Evolutionary conservation across 2,888 invertebrate species (phyloP).

Genomic region (Busseola fusca): DNA sequence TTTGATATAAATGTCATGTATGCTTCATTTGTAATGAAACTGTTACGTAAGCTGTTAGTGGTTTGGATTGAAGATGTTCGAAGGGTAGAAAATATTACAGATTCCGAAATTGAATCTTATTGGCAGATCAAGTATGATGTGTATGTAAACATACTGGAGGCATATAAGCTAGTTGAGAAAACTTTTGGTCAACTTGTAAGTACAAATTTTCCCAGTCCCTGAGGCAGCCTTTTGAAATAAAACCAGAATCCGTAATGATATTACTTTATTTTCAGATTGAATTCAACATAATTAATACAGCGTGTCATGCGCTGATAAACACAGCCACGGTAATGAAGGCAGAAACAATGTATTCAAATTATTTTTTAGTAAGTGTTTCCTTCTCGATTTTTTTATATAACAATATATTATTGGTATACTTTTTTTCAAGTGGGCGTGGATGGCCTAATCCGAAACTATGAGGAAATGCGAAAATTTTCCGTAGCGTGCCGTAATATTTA

Average conservation of each 20-base stretch:
- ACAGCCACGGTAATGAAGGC: conserved; percentile 16
- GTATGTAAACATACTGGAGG: conserved; percentile 21
- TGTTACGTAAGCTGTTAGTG: conserved; percentile 7
- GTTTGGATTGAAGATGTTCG: conserved; percentile 32
- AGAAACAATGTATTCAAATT: rapidly evolving
- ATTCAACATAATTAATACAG: background rate
- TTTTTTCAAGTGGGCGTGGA: no score
- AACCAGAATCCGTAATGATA: background rate
- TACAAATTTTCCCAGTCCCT: background rate
- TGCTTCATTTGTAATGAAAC: conserved; percentile 16
- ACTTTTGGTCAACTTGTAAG: conserved; percentile 33
- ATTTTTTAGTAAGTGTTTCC: conserved; percentile 5
- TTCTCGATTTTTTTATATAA: no score
- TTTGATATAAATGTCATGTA: conserved; percentile 37
- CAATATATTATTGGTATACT: no score
- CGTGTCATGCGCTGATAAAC: background rate
- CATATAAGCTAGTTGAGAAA: conserved; percentile 24
- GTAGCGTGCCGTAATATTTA: no score
- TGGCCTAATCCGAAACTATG: no score
- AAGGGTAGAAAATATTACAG: background rate
- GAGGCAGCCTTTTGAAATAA: background rate
- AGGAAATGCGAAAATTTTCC: no score
- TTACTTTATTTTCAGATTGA: conserved; percentile 25
- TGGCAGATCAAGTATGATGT: conserved; percentile 32
- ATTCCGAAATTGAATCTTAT: conserved; percentile 4